Percentiles rank a stretch among this genome's conserved stretches.
Conservation (phyloP, 2,797 vertebrate species). For the Ceyx erithaca region DNA sequence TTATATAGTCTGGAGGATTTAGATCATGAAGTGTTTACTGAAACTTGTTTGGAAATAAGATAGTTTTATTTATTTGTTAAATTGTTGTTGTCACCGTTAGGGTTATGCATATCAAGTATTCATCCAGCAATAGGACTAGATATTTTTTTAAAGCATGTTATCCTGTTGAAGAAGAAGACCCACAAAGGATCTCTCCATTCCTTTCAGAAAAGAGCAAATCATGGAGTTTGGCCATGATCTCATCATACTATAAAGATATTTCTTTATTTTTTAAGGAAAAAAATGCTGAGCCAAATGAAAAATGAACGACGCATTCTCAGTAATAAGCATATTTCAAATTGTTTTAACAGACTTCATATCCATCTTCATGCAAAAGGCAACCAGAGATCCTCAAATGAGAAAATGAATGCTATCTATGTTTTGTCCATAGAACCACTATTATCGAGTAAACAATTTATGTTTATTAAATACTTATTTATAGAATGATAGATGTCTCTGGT, state of each 20-base stretch:
- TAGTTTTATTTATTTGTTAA: not conserved
- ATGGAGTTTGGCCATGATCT: not conserved
- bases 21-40: not conserved
- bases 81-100: accelerated
- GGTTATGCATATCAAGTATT: not conserved
- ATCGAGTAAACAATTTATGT: constrained; percentile 6
- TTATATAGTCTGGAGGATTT: not conserved
- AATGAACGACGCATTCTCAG: not conserved
- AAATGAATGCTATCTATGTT: not conserved
- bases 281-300: not conserved
- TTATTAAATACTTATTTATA: constrained; percentile 37
- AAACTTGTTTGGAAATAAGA: not conserved
- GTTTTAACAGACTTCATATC: not conserved
- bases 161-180: accelerated
- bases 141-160: accelerated
- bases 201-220: not conserved
- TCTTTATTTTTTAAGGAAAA: not conserved
- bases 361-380: not conserved
- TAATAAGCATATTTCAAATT: not conserved
- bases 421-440: constrained; percentile 8
- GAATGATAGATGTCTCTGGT: constrained; percentile 20
- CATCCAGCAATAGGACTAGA: not conserved
- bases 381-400: not conserved
- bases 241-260: not conserved
- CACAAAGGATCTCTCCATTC: not conserved